Evolutionary conservation across 30 jellyfish, hydroid and myxozoan genomes (phyloP).

Genomic region (Aurelia sp.): DNA sequence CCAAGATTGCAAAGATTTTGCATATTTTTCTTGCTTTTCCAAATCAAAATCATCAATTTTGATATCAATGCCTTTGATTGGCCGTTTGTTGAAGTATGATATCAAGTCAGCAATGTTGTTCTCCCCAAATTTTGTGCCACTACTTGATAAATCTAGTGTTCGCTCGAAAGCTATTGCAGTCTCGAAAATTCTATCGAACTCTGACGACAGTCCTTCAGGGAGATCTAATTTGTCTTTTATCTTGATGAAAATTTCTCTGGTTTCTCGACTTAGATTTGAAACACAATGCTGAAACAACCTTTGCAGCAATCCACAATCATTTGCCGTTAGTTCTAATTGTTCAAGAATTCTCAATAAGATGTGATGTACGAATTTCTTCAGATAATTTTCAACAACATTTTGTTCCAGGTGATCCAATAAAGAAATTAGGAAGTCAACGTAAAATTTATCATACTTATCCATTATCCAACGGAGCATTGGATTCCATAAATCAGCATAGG

Average conservation of each 20-base stretch:
- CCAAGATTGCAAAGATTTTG: too few species aligned
- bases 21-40: background rate
- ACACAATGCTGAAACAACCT: slow-evolving; percentile 25
- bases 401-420: slow-evolving; percentile 9
- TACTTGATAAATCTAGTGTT: too few species aligned
- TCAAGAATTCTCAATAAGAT: background rate
- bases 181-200: too few species aligned
- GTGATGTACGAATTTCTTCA: background rate
- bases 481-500: slow-evolving; percentile 26
- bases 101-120: too few species aligned
- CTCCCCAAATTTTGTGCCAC: too few species aligned
- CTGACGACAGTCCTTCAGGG: too few species aligned
- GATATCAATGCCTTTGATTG: background rate
- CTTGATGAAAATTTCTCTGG: background rate
- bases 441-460: background rate
- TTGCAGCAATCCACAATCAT: background rate
- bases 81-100: background rate
- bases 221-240: background rate
- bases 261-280: slow-evolving; percentile 15
- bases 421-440: background rate
- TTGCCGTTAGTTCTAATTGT: background rate
- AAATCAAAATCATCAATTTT: background rate
- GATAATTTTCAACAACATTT: background rate
- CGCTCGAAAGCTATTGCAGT: too few species aligned
- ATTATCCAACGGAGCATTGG: slow-evolving; percentile 20